Evolutionary conservation across 2,797 vertebrate genomes (phyloP), one percentile per base, ranked within the genome.

Genomic region (Fratercula arctica): DNA sequence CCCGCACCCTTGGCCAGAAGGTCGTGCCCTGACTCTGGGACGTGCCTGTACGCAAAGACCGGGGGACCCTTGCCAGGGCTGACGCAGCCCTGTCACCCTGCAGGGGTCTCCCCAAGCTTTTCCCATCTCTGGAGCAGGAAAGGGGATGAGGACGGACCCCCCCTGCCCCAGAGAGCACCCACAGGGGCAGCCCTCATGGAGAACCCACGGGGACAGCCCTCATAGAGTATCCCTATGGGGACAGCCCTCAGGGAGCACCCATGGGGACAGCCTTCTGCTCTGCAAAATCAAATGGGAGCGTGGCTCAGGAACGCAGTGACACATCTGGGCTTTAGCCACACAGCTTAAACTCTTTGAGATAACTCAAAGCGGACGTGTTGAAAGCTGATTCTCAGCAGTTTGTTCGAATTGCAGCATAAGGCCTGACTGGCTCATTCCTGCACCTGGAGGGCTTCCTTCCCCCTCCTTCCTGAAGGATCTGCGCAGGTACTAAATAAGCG

Each of bases 81-180:
- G 61, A 7, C 0, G 0, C 50, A 48, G 31, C 17, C 17, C 54
- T 16, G 76, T 17, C 29, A 16, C 29, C 29, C 46, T 6, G 0
- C 35, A 18, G 41, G 41, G 13, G 7, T n/a, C 7, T 56, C 18
- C 54, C 35, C 0, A 1, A 0, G 0, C 4, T 4, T n/a, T 8
- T 45, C 56, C 56, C 15, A 6, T 25, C 51, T 33, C 63, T 46
- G 68, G 53, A 45, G 53, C 69, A 48, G 64, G 53, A 41, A 28
- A 16, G 15, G 17, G 48, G 26, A 5, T 29, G 82, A 83, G 25
- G 41, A 14, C 25, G 78, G 78, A 45, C 45, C 6, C 19, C 12
- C 2, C 15, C 8, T 7, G 3, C 4, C 39, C 24, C 59, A 13
- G 35, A 28, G 59, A 39, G 59, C 35, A 26, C 10, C 57, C 15